Base-by-base conservation (phyloP, 2,888 invertebrate genomes). In the Pedicia rivosa region DNA sequence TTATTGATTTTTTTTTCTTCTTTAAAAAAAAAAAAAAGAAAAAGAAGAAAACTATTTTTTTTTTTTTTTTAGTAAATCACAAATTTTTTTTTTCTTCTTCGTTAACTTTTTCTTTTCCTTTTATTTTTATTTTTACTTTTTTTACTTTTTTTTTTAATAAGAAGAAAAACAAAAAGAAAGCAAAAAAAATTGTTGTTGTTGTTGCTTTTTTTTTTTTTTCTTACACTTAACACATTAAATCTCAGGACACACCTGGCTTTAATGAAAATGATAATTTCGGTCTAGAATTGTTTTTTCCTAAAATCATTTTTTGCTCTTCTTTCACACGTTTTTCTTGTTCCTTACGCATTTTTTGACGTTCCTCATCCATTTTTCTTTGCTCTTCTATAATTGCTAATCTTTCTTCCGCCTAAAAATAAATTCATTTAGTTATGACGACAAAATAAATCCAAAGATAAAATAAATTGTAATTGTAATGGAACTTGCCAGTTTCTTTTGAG, bases 251-350 rank as follows among this genome's bases (percentile, higher is more conserved):
- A 48, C 67, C 66, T 47, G 83, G 80, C 62, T 86, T 87, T 47
- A 90, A 65, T 36, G 82, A 75, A 65, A 95, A 95, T 37, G 92
- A 92, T 47, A 95, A 67, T 65, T 90, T 90, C 43, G 94, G 94
- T 60, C 94, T 73, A 41, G 92, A 91, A 68, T 92, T 94, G 62
- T 90, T 90, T 71, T 94, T 94, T 49, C 94, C 94, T 52, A 94
- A 70, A 51, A 95, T 94, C 63, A 90, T 84, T 67, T 90, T 92
- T 66, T 95, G 94, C 64, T 94, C 92, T 61, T 90, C 88, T 64
- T 87, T 90, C 41, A 82, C 71, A 51, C 88, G 74, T 54, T 82
- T 86, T 56, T 91, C 88, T 60, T 91, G 87, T 62, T 94, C 91
- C 62, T 87, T 88, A 55, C 86, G 80, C 66, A 94, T 70, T 56